These are phyloP conservation scores for Paelopatides confundens DNA, from an alignment of 53 echinoderm and acorn worm species.

Conservation along the genomic window DNA sequence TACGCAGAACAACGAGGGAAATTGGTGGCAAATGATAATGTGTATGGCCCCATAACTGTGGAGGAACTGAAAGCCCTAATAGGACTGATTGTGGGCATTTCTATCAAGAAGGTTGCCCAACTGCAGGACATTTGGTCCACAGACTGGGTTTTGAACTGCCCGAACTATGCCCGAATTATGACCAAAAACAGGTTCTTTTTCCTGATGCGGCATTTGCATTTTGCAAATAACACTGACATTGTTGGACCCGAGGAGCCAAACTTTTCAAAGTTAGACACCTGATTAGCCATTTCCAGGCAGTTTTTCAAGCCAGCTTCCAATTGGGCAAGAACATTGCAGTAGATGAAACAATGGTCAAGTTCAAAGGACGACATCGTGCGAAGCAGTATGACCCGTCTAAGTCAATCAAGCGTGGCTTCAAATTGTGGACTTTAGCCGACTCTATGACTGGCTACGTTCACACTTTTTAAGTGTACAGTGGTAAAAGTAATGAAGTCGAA, in stretches of 20 bases:
- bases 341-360: neutral
- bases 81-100: conserved; percentile 7
- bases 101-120: neutral
- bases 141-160: neutral
- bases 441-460: conserved; percentile 20
- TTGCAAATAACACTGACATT: neutral
- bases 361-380: too few relatives aligned
- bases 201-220: conserved; percentile 13
- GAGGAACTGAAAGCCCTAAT: neutral
- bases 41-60: neutral
- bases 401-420: conserved; percentile 46
- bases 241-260: neutral
- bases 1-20: neutral
- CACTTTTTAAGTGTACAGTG: conserved; percentile 1
- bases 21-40: neutral
- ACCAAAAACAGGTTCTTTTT: neutral
- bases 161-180: neutral
- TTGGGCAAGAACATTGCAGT: neutral
- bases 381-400: conserved; percentile 46
- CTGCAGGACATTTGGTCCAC: neutral
- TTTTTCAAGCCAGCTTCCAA: neutral
- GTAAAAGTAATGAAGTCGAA: conserved; percentile 6
- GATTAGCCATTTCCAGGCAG: neutral
- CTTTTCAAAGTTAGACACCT: neutral
- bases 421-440: conserved; percentile 26